Evolutionary conservation across 2,888 invertebrate species (phyloP), one percentile per base, ranked within the genome.

Genomic region (Melieria picta): DNA sequence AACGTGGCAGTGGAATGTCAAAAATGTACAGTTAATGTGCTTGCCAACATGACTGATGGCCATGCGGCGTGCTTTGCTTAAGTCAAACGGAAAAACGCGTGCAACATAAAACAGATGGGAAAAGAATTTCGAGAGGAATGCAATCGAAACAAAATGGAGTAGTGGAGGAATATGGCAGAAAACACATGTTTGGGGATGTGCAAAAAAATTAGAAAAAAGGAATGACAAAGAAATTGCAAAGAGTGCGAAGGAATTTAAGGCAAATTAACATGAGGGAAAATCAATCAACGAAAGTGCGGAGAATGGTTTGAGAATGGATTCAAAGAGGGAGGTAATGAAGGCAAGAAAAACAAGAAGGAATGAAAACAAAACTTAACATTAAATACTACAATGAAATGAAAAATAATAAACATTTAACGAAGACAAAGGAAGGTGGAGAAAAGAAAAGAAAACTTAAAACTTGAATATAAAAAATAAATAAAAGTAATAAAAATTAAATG

Each of bases 401-500:
- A 10, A 7, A 13, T 9, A n/a, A 30, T 4, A 48, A 42, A 5
- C 1, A 4, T 4, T 7, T 47, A 48, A 63, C 13, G 1, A 16
- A 4, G 6, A 42, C 42, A 52, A 9, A 50, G 7, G 30, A 48
- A n/a, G 0, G 42, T 13, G 45, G 48, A 4, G 30, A 50, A n/a
- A 5, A 58, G 16, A 10, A 52, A 48, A 64, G 52, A 7, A 42
- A 52, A 42, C 13, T 52, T 10, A 45, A 56, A 65, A 56, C 6
- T 65, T 45, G 45, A 65, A 43, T 10, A 58, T 47, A 47, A 67
- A 67, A 42, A 61, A 10, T 43, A 9, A 6, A 10, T 43, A 6
- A 4, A 30, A 58, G 6, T 58, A 48, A 43, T n/a, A 56, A 58
- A 42, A 1, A 58, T 48, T 58, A 9, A 43, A 47, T 48, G 43